These are phyloP conservation scores for Labrus mixtus DNA, from an alignment of 2,113 vertebrate species.

Conservation along the genomic window DNA sequence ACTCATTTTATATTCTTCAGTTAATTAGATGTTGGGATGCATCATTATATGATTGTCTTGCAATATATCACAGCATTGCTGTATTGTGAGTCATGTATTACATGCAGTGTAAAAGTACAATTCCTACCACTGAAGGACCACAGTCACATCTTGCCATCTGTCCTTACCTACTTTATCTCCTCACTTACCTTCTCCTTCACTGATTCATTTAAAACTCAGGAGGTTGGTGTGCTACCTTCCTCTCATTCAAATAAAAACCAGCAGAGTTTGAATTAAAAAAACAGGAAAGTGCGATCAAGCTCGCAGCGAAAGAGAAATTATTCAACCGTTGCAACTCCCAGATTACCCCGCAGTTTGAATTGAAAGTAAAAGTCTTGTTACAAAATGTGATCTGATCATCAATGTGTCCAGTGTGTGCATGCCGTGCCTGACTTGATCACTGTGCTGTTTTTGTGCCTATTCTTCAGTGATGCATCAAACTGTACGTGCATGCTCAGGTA, in stretches of 20 bases:
- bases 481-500: slow-evolving; percentile 52
- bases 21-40: no score
- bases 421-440: slow-evolving; percentile 35
- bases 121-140: not conserved
- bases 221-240: not conserved
- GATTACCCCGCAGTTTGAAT: not conserved
- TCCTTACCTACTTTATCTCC: slow-evolving; percentile 7
- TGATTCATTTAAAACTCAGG: slow-evolving; percentile 16
- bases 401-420: slow-evolving; percentile 48
- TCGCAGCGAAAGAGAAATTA: not conserved
- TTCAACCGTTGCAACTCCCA: not conserved
- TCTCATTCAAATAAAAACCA: slow-evolving; percentile 3
- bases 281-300: not conserved
- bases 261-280: slow-evolving; percentile 7
- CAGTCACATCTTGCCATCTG: slow-evolving; percentile 2
- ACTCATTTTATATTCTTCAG: no score
- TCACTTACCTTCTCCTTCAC: not conserved
- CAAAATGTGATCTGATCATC: slow-evolving; percentile 26
- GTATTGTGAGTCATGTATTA: no score
- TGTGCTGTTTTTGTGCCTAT: slow-evolving; percentile 29
- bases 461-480: slow-evolving; percentile 26
- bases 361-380: slow-evolving; percentile 1
- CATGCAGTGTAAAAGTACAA: no score
- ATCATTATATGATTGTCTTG: no score
- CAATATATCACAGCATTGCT: no score